Evolutionary conservation across 2,113 vertebrate species (phyloP), one percentile per base, ranked within the genome.

Genomic region (Ochotona princeps): DNA sequence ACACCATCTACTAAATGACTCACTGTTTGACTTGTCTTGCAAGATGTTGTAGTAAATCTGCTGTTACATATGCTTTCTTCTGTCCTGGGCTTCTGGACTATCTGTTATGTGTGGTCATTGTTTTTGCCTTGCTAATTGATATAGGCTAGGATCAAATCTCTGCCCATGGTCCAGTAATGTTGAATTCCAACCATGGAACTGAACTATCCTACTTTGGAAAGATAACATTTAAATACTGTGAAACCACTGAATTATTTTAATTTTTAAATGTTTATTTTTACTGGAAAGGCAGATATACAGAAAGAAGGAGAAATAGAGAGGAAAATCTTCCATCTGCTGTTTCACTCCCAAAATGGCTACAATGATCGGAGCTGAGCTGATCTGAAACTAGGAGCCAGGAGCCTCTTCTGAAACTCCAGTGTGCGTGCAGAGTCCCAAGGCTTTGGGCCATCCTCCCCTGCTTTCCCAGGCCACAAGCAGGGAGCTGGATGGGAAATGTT

Each of bases 11-110:
- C 26, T 5, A 57, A 60, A 69, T 85, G 89, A 79, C 26, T 92
- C 81, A 89, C 81, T 0, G 0, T 69, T 65, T 51, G 17, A 87
- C 94, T 96, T 95, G 91, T 87, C 90, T 93, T 94, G 91, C 57
- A 54, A 92, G 92, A 44, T 20, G 44, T 74, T 63, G 8, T 60
- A 30, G 69, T 67, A 38, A 86, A 13, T 65, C 83, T 66, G 69
- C 81, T 84, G 57, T 44, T 87, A 78, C 14, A 9, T 35, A 73
- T 44, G 14, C 15, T 92, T 86, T 87, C 83, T 69, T 86, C 54
- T 78, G 61, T n/a, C 65, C 63, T 66, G 82, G 23, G 35, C 30
- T 17, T 84, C 51, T 70, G 51, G 23, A 20, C 35, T 88, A 20
- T 38, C 35, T 82, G 44, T 17, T 63, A 38, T 18, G 73, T 65